Conservation (phyloP, 1,140 invertebrate species). For the Papilio helenus region DNA sequence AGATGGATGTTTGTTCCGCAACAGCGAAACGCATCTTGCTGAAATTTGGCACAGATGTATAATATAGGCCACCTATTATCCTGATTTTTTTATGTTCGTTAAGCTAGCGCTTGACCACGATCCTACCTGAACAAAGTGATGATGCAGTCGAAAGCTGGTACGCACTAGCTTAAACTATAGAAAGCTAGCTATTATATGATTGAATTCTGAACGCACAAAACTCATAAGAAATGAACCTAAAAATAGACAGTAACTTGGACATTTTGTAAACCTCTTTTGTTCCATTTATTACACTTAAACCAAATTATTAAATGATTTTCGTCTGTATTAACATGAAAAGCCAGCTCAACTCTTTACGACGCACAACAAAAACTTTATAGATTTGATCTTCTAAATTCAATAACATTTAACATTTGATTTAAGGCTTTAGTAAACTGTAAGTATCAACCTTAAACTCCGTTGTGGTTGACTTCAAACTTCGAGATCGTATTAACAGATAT, state of each 20-base stretch:
- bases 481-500: constrained; percentile 30
- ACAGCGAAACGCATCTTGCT: too few species aligned
- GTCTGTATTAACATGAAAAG: background rate
- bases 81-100: too few species aligned
- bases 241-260: background rate
- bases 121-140: too few species aligned
- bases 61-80: too few species aligned
- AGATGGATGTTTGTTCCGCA: too few species aligned
- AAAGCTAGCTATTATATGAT: background rate
- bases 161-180: background rate
- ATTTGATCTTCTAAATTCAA: constrained; percentile 7
- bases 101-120: too few species aligned
- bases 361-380: background rate
- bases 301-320: background rate
- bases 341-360: background rate
- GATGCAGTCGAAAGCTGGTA: too few species aligned
- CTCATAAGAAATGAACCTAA: background rate
- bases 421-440: constrained; percentile 1
- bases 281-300: background rate
- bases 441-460: constrained; percentile 28
- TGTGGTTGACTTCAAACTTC: constrained; percentile 19
- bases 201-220: background rate
- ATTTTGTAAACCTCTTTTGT: background rate
- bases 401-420: constrained; percentile 24
- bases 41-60: too few species aligned